Percentiles rank a stretch among this genome's conserved stretches.
Evolutionary conservation across 2,113 vertebrate genomes (phyloP).

Genomic region (Cephalopholis sonnerati): DNA sequence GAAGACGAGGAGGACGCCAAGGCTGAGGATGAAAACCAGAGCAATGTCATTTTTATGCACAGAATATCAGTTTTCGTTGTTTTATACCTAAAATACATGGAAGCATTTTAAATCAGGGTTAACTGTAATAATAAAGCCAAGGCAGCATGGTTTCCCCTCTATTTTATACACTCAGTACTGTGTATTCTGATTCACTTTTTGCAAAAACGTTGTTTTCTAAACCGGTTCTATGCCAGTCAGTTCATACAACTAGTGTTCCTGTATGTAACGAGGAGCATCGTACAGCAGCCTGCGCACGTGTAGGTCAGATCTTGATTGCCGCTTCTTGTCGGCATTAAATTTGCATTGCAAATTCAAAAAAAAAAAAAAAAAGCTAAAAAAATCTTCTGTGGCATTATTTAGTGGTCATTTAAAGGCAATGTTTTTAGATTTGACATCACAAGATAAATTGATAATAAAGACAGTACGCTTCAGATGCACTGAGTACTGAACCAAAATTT

Average conservation of each 20-base stretch:
- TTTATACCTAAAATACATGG: slow-evolving; percentile 64
- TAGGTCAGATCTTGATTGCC: not conserved
- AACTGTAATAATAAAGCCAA: slow-evolving; percentile 69
- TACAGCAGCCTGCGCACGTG: not conserved
- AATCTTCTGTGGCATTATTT: slow-evolving; percentile 34
- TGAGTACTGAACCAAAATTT: slow-evolving; percentile 82
- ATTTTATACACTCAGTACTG: slow-evolving; percentile 60
- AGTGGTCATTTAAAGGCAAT: slow-evolving; percentile 17
- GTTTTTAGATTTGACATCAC: slow-evolving; percentile 14
- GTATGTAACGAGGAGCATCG: not conserved
- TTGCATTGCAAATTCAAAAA: slow-evolving; percentile 1
- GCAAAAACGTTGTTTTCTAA: slow-evolving; percentile 42
- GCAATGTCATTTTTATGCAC: slow-evolving; percentile 79
- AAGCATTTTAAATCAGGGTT: slow-evolving; percentile 75
- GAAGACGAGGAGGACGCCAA: slow-evolving; percentile 65
- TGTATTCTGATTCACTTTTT: slow-evolving; percentile 57
- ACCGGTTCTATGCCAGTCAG: slow-evolving; percentile 9
- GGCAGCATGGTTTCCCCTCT: slow-evolving; percentile 55
- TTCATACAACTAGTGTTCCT: slow-evolving; percentile 31
- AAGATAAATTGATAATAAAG: slow-evolving; percentile 39
- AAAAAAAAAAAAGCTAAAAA: slow-evolving; percentile 3
- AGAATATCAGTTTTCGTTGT: slow-evolving; percentile 62
- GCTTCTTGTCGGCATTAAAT: not conserved
- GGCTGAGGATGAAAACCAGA: slow-evolving; percentile 59
- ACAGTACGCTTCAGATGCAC: slow-evolving; percentile 72